Conservation (phyloP, 1,140 invertebrate species). For the Philopotamus ludificatus region DNA sequence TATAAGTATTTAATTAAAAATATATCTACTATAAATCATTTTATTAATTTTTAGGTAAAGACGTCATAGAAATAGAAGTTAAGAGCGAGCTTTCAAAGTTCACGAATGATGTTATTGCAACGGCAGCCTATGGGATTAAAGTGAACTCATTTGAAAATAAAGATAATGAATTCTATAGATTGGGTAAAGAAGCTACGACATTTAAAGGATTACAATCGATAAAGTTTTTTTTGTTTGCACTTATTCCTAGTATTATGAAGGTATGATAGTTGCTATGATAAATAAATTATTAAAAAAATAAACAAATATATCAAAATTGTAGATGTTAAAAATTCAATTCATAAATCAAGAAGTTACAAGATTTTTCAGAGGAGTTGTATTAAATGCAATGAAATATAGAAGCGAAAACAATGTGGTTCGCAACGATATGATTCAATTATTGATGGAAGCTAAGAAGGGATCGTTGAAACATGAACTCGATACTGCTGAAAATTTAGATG, state of each 20-base stretch:
- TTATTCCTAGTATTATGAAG: not conserved
- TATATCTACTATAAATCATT: not conserved
- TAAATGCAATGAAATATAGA: slow-evolving; percentile 43
- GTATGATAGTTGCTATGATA: not conserved
- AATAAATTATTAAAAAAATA: not conserved
- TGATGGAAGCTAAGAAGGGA: slow-evolving; percentile 51
- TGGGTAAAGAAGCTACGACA: slow-evolving; percentile 47
- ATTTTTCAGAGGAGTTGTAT: slow-evolving; percentile 43
- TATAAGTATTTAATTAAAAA: not conserved
- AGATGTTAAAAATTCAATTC: slow-evolving; percentile 16
- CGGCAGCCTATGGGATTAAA: slow-evolving; percentile 54
- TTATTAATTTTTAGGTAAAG: slow-evolving; percentile 3
- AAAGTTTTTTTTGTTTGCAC: slow-evolving; percentile 24
- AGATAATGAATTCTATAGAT: slow-evolving; percentile 52
- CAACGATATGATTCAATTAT: slow-evolving; percentile 51
- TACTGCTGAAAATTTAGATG: slow-evolving; percentile 41
- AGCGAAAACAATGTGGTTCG: slow-evolving; percentile 46
- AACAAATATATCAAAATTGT: slow-evolving; percentile 5
- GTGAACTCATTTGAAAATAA: slow-evolving; percentile 50
- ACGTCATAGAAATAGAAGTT: slow-evolving; percentile 47
- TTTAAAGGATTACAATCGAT: slow-evolving; percentile 41
- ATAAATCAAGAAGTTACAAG: not conserved
- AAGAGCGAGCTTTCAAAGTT: slow-evolving; percentile 50
- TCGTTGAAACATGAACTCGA: slow-evolving; percentile 39
- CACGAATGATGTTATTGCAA: slow-evolving; percentile 56